A percentile compares a stretch with the other conserved stretches of the same genome.
phyloP scores from a whole-genome alignment of 2,797 vertebrate species.

The Tenualosa ilisha region DNA sequence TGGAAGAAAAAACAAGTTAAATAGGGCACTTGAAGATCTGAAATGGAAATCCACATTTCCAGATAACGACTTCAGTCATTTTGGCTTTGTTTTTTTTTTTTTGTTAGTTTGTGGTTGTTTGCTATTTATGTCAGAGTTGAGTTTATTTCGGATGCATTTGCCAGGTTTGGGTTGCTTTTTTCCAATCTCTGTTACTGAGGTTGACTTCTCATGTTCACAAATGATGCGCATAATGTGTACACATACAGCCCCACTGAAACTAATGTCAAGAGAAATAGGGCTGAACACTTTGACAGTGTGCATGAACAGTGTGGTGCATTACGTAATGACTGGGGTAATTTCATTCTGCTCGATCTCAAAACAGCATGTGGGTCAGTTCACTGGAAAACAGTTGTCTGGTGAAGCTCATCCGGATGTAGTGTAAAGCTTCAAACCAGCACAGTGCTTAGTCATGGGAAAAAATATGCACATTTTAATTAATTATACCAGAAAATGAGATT shows the following conservation, averaged over 20 bases:
- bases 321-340: constrained; percentile 1
- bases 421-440: background rate
- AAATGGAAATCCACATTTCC: background rate
- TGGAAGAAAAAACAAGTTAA: background rate
- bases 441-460: background rate
- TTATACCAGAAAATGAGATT: background rate
- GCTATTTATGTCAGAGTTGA: background rate
- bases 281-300: constrained; percentile 3
- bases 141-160: constrained; percentile 2
- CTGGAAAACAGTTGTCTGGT: background rate
- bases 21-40: background rate
- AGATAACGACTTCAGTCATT: background rate
- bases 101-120: background rate
- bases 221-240: constrained; percentile 6
- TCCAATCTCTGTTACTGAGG: background rate
- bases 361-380: constrained; percentile 8
- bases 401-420: background rate
- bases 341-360: constrained; percentile 19
- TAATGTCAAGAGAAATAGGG: background rate
- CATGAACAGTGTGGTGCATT: constrained; percentile 4
- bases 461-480: background rate
- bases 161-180: background rate
- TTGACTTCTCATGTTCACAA: constrained; percentile 6
- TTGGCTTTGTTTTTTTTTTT: background rate
- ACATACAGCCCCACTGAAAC: constrained; percentile 7